phyloP scores from a whole-genome alignment of 1,140 invertebrate genomes.

The Popillia japonica region DNA sequence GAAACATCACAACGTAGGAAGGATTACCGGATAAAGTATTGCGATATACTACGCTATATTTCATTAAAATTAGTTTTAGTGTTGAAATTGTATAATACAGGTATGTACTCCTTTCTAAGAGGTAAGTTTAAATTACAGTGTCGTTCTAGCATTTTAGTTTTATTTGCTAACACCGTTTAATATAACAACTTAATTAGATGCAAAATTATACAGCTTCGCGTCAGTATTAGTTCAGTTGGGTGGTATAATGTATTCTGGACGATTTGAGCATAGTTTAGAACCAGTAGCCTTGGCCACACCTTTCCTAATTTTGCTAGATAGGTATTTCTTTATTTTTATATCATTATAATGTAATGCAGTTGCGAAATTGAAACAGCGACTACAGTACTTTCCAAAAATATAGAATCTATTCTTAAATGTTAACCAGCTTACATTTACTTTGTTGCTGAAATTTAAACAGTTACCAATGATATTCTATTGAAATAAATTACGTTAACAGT shows the following conservation, averaged over 20 bases:
- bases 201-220: slow-evolving; percentile 20
- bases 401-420: not conserved
- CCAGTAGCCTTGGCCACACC: slow-evolving; percentile 22
- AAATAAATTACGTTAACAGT: no score
- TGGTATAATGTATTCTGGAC: slow-evolving; percentile 19
- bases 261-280: slow-evolving; percentile 21
- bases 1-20: not conserved
- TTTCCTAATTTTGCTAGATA: slow-evolving; percentile 20
- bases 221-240: not conserved
- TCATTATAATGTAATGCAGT: slow-evolving; percentile 20
- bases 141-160: not conserved
- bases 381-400: not conserved
- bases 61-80: not conserved
- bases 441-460: no score
- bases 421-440: no score
- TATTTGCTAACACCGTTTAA: not conserved
- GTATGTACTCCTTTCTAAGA: not conserved
- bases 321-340: slow-evolving; percentile 14
- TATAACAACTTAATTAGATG: slow-evolving; percentile 14
- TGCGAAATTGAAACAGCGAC: not conserved
- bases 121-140: not conserved
- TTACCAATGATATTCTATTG: no score
- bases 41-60: not conserved
- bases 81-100: not conserved
- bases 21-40: no score